Evolutionary conservation across 2,113 vertebrate species (phyloP), one percentile per base, ranked within the genome.

Genomic region (Ceyx melanurus): DNA sequence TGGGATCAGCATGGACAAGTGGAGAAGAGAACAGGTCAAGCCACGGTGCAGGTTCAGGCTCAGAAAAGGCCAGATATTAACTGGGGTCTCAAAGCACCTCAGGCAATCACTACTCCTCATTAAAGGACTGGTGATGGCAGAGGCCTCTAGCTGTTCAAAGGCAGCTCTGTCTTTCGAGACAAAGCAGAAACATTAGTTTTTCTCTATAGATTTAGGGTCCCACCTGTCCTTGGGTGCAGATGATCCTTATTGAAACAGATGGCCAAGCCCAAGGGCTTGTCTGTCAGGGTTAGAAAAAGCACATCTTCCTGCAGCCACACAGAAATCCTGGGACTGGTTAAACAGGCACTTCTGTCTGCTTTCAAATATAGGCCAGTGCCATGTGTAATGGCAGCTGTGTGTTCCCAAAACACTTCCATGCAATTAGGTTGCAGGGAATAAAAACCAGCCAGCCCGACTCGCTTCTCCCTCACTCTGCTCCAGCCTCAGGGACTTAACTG

Each of bases 401-500:
- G 71, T 88, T 90, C 95, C 64, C 80, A 89, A 93, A 95, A 93
- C 68, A 91, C 66, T 95, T 88, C 92, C 70, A 5, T 84, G 84
- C 60, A 73, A 87, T 70, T 88, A 93, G 74, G 70, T 76, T 92
- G 74, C 89, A 87, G 66, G 66, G 68, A 92, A 65, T 89, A 74
- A 95, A 94, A 80, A 70, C 1, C 83, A 90, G 61, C 13, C 77
- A 67, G 50, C 15, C 43, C 5, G 1, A 8, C 48, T 70, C 2
- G 0, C 15, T 81, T 65, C 46, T 79, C 9, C 45, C 19, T 86
- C 31, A 11, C 25, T 61, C 35, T 74, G 56, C 60, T 64, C n/a
- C 84, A 82, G 72, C 82, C 89, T n/a, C 43, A 10, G 82, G 67
- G 86, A 33, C 28, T 51, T 13, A 8, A 8, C 33, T 72, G 7